Evolutionary conservation across 2,113 vertebrate species (phyloP), one percentile per base, ranked within the genome.

Genomic region (Menura novaehollandiae): DNA sequence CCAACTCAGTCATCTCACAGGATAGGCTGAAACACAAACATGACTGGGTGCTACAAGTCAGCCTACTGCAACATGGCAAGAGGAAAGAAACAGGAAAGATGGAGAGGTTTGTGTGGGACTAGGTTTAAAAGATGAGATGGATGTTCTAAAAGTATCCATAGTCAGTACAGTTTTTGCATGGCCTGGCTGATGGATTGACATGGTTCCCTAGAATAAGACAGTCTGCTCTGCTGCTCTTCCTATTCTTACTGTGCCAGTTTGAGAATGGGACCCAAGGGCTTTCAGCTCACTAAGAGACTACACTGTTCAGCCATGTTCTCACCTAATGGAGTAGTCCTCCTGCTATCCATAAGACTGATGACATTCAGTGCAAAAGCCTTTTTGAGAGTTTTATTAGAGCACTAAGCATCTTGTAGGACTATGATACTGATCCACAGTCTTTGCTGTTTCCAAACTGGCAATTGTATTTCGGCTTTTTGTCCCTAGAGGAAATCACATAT

Each of bases 191-290:
- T 83, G 66, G 86, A 97, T 91, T 82, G 88, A 96, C 63, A 43
- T 24, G 39, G 92, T 95, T 95, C 95, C 23, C 20, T 83, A 55
- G 78, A 85, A 93, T 74, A 95, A 68, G 51, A 79, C 69, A 95
- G 43, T 23, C 55, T 46, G 14, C 59, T 95, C 89, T 88, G 59
- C 67, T 73, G 52, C 58, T 88, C 53, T 96, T 95, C 47, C 56
- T 83, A 41, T 74, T 96, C 59, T 91, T 91, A 85, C n/a, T 81
- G 39, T 82, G 16, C 39, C 56, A 75, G 14, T 76, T 87, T 85
- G 80, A 90, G 74, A 95, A 80, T 26, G 33, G 71, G 19, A 60
- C 66, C 46, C 59, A 39, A 53, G 33, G 26, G 28, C 64, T 76
- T 89, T 72, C 74, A 83, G 74, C 46, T 83, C 2, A 2, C 18